Conservation (phyloP, 2,113 vertebrate genomes). For the Macroglossus sobrinus region DNA sequence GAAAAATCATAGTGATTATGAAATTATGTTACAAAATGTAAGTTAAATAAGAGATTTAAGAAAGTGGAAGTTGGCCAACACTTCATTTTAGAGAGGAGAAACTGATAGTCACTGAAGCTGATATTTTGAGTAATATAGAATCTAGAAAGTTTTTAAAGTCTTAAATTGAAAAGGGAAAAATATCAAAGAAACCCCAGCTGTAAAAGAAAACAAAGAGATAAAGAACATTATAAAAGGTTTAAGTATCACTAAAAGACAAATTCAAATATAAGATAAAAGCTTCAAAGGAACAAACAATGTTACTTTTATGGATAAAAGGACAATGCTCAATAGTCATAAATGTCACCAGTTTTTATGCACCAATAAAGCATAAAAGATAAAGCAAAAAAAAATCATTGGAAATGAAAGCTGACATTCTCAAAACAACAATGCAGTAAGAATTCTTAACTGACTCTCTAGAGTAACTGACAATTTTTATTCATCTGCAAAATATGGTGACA, state of each 20-base stretch:
- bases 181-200: neutral
- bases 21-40: neutral
- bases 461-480: neutral
- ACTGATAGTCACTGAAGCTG: neutral
- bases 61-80: neutral
- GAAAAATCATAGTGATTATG: neutral
- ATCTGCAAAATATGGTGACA: neutral
- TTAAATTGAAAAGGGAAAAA: conserved; percentile 27
- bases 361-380: conserved; percentile 36
- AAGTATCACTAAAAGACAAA: neutral
- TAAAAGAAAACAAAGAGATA: conserved; percentile 38
- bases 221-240: neutral
- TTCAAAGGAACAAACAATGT: conserved; percentile 44
- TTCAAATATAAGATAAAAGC: conserved; percentile 27
- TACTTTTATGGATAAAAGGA: conserved; percentile 28
- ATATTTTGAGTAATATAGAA: neutral
- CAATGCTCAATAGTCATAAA: neutral
- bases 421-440: neutral
- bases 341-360: conserved; percentile 35
- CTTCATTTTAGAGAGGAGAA: neutral
- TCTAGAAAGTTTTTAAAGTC: neutral
- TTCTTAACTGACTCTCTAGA: neutral
- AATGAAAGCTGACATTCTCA: conserved; percentile 15
- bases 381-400: neutral
- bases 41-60: neutral